Evolutionary conservation across 64 coral and sea anemone species (phyloP).

Genomic region (Orbicella faveolata): DNA sequence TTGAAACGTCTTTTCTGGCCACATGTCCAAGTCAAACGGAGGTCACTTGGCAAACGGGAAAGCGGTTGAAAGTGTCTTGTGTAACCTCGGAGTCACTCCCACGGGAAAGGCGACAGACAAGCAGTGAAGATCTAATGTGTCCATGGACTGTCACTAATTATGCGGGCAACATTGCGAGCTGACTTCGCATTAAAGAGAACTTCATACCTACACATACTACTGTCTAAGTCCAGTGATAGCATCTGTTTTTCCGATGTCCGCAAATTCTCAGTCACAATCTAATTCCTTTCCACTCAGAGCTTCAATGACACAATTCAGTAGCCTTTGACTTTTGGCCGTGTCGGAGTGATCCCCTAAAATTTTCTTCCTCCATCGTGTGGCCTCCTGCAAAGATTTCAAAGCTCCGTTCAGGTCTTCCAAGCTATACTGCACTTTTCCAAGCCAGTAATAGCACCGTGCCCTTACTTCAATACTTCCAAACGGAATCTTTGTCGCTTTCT

Average conservation of each 20-base stretch:
- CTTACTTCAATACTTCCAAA: background rate
- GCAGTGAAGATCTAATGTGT: too few relatives aligned
- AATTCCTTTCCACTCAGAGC: background rate
- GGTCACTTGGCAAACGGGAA: too few relatives aligned
- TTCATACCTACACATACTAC: background rate
- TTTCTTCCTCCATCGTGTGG: background rate
- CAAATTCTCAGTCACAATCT: background rate
- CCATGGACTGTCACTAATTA: too few relatives aligned
- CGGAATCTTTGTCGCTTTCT: background rate
- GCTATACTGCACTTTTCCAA: background rate
- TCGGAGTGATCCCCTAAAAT: background rate
- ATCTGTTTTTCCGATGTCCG: too few relatives aligned
- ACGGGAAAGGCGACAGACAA: too few relatives aligned
- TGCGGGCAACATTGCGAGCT: too few relatives aligned
- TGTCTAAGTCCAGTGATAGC: background rate
- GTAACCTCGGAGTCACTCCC: too few relatives aligned
- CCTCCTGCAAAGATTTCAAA: background rate
- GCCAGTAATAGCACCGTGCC: background rate
- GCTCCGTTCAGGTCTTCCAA: background rate
- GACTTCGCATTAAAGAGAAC: too few relatives aligned
- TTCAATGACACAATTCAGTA: background rate
- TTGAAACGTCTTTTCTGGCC: too few relatives aligned
- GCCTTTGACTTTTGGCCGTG: background rate
- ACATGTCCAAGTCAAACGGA: too few relatives aligned
- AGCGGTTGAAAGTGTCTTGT: too few relatives aligned